Evolutionary conservation across 2,113 vertebrate genomes (phyloP).

Genomic region (Seriola aureovittata): DNA sequence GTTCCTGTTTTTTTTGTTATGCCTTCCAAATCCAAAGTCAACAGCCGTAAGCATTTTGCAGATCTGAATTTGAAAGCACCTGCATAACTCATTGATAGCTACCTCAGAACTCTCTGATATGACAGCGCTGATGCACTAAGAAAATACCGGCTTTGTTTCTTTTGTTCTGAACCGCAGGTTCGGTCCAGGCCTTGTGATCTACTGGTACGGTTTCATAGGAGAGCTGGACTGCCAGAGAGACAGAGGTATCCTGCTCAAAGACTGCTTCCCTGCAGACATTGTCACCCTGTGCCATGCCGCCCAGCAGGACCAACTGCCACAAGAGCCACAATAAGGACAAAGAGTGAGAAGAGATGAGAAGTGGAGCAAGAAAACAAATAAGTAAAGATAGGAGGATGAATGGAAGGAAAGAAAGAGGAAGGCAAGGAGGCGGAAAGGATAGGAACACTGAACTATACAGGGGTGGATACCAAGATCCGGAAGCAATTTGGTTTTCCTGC

Average conservation of each 20-base stretch:
- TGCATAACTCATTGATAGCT: constrained; percentile 12
- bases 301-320: constrained; percentile 66
- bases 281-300: constrained; percentile 88
- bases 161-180: constrained; percentile 85
- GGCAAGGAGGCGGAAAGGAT: constrained; percentile 47
- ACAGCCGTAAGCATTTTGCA: constrained; percentile 39
- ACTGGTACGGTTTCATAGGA: constrained; percentile 97
- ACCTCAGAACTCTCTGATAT: constrained; percentile 21
- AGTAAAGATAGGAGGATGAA: constrained; percentile 37
- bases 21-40: constrained; percentile 41
- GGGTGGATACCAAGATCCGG: constrained; percentile 86
- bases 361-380: constrained; percentile 7
- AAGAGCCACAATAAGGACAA: constrained; percentile 53
- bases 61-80: constrained; percentile 22
- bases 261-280: constrained; percentile 95
- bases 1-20: constrained; percentile 30
- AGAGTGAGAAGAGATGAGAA: constrained; percentile 42
- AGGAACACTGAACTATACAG: constrained; percentile 67
- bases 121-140: constrained; percentile 28
- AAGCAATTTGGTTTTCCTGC: constrained; percentile 94
- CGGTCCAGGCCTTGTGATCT: constrained; percentile 97
- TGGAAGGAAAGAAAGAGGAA: constrained; percentile 58
- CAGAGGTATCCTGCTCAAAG: constrained; percentile 95
- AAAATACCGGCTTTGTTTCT: constrained; percentile 4
- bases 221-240: constrained; percentile 97